Conservation (phyloP, 2,797 vertebrate species). For the Ficedula albicollis region DNA sequence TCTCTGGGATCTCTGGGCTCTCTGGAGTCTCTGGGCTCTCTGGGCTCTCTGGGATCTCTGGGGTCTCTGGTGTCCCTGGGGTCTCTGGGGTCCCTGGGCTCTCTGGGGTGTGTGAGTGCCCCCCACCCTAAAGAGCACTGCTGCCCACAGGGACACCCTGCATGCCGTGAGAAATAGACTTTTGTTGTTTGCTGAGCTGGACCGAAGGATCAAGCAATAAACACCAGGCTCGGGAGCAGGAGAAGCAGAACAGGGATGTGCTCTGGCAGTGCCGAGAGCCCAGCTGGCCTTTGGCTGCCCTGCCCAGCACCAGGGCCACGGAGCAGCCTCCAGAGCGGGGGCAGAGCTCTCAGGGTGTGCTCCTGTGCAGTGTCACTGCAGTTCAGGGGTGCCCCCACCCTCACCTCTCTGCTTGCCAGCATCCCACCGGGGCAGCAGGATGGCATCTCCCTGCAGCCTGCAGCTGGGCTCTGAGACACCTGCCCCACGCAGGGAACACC, state of each 20-base stretch:
- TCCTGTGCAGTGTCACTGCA: fast-evolving
- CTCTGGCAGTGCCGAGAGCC: background rate
- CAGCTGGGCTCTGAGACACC: background rate
- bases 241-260: background rate
- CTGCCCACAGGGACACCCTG: background rate
- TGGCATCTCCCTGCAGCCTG: fast-evolving
- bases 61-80: background rate
- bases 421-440: background rate
- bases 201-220: background rate
- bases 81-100: fast-evolving
- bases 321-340: background rate
- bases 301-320: background rate
- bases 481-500: fast-evolving
- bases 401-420: background rate
- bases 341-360: background rate
- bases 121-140: fast-evolving
- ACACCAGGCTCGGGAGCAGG: background rate
- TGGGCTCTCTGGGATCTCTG: background rate
- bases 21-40: no score
- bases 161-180: fast-evolving
- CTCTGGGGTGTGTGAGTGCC: background rate
- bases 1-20: no score
- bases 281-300: background rate
- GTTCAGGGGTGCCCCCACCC: background rate
- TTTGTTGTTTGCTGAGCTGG: background rate